A percentile compares a stretch with the other conserved stretches of the same genome.
Evolutionary conservation across 2,113 vertebrate genomes (phyloP).

Genomic region (Syngnathus scovelli): DNA sequence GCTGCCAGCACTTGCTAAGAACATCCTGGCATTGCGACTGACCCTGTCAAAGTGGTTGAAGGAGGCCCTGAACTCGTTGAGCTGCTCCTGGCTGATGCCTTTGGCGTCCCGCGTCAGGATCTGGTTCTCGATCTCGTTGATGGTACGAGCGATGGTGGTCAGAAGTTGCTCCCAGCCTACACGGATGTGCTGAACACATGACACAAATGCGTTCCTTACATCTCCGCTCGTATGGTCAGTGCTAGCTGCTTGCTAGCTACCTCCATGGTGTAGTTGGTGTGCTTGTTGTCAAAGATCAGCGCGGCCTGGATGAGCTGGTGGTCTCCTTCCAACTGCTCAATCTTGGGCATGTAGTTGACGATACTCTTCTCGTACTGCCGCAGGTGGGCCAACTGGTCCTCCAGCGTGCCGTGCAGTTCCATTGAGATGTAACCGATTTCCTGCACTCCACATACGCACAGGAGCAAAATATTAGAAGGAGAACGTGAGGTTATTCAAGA

Average conservation of each 20-base stretch:
- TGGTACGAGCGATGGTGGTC: slow-evolving; percentile 96
- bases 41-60: slow-evolving; percentile 99
- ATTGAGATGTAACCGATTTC: slow-evolving; percentile 98
- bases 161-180: slow-evolving; percentile 99
- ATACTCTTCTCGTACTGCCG: slow-evolving; percentile 98
- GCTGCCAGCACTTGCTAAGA: background rate
- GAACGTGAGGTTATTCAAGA: background rate
- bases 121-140: slow-evolving; percentile 98
- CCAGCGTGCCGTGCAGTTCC: slow-evolving; percentile 96
- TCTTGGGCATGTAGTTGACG: slow-evolving; percentile 98
- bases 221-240: too few relatives aligned
- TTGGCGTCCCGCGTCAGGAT: slow-evolving; percentile 97
- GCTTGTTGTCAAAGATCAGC: slow-evolving; percentile 98
- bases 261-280: slow-evolving; percentile 99
- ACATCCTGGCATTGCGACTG: slow-evolving; percentile 51
- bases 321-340: slow-evolving; percentile 96
- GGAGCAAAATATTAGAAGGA: background rate
- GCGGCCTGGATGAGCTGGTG: slow-evolving; percentile 98
- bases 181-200: slow-evolving; percentile 82
- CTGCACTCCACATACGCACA: slow-evolving; percentile 52
- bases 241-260: slow-evolving; percentile 54
- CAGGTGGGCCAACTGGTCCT: slow-evolving; percentile 92
- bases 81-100: slow-evolving; percentile 98
- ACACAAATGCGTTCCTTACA: background rate
- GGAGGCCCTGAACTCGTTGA: slow-evolving; percentile 96